These are phyloP conservation scores for Dipus sagitta DNA, from an alignment of 2,797 vertebrate genomes.

Conservation along the genomic window DNA sequence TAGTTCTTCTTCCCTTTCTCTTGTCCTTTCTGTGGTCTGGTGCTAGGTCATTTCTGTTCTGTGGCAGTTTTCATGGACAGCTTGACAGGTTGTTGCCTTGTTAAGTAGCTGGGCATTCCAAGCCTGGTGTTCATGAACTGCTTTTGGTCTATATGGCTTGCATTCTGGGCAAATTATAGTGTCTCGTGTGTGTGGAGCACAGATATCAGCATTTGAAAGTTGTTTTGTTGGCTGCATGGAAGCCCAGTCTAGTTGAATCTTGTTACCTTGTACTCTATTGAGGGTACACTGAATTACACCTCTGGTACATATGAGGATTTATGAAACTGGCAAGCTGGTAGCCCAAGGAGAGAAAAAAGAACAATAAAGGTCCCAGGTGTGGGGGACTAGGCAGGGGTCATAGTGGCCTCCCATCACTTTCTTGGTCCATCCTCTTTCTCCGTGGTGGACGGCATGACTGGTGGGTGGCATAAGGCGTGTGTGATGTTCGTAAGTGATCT, in stretches of 20 bases:
- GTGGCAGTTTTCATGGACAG: not conserved
- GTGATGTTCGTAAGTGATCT: not conserved
- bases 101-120: constrained; percentile 22
- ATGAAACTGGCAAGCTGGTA: not conserved
- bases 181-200: not conserved
- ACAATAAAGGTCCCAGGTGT: not conserved
- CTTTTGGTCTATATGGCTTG: constrained; percentile 22
- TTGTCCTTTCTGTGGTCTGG: not conserved
- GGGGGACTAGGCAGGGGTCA: not conserved
- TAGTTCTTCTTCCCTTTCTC: not conserved
- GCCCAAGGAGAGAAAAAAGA: not conserved
- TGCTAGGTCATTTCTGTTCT: constrained; percentile 10
- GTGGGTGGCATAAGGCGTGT: not conserved
- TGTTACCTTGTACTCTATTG: not conserved
- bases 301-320: constrained; percentile 12
- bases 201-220: constrained; percentile 14
- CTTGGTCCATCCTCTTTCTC: not conserved
- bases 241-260: not conserved
- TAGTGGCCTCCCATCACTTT: not conserved
- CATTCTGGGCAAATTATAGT: constrained; percentile 4
- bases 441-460: not conserved
- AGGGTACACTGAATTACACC: constrained; percentile 16
- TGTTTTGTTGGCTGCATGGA: not conserved
- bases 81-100: not conserved
- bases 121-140: not conserved